Percentiles rank a stretch among this genome's conserved stretches.
Conservation (phyloP, 2,888 invertebrate genomes). For the Cheiracanthium punctorium region DNA sequence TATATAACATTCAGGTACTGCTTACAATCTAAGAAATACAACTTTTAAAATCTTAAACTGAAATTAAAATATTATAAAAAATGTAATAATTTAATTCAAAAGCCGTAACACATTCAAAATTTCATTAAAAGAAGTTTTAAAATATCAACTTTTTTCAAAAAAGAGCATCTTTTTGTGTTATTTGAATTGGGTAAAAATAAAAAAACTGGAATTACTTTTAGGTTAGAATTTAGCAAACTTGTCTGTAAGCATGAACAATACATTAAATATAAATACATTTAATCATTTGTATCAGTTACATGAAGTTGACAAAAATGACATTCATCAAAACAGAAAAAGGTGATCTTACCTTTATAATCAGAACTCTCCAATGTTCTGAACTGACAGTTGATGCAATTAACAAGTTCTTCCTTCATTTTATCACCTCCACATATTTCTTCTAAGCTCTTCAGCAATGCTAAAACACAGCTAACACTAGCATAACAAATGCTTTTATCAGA, state of each 20-base stretch:
- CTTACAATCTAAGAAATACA: too few species aligned
- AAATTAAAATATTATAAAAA: too few species aligned
- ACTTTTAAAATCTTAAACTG: too few species aligned
- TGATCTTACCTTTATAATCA: constrained; percentile 81
- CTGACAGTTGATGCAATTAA: constrained; percentile 81
- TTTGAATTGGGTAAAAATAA: too few species aligned
- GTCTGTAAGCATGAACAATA: neutral
- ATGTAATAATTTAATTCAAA: too few species aligned
- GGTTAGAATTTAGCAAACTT: neutral
- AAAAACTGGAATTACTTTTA: neutral
- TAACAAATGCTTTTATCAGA: constrained; percentile 80
- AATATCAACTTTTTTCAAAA: too few species aligned
- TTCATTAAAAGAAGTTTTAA: too few species aligned
- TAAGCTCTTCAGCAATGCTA: constrained; percentile 86
- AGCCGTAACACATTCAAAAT: too few species aligned
- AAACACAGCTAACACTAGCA: constrained; percentile 75
- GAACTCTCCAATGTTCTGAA: constrained; percentile 83
- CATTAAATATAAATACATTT: constrained; percentile 15
- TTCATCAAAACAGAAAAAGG: neutral
- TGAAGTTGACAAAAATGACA: neutral
- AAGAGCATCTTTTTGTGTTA: too few species aligned
- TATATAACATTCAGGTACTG: too few species aligned
- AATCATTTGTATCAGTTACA: constrained; percentile 77
- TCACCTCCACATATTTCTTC: constrained; percentile 87
- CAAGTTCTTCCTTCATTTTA: constrained; percentile 81